Conservation (phyloP, 2,797 vertebrate species). For the Fratercula arctica region DNA sequence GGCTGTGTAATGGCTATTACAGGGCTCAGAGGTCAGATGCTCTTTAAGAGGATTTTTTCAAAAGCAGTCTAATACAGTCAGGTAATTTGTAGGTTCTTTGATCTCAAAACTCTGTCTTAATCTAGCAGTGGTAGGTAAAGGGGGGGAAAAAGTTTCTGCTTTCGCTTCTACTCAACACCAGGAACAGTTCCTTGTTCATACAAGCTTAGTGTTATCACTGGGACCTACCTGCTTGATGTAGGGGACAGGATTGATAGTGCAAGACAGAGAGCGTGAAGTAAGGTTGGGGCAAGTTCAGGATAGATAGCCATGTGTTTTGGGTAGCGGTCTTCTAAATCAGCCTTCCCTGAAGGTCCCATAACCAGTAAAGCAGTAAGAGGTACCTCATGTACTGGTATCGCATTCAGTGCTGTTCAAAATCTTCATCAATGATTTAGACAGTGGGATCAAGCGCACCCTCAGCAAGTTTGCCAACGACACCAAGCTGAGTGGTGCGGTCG, state of each 20-base stretch:
- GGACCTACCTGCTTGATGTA: background rate
- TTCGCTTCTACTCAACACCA: background rate
- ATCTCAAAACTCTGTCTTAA: background rate
- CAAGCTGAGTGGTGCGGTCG: no score
- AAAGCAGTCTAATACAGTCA: background rate
- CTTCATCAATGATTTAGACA: no score
- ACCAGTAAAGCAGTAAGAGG: background rate
- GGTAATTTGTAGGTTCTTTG: background rate
- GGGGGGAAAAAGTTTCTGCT: background rate
- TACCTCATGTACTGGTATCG: background rate
- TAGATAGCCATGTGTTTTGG: accelerated
- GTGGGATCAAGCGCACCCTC: no score
- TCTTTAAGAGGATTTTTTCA: background rate
- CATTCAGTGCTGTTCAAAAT: no score
- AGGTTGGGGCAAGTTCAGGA: background rate
- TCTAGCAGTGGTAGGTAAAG: background rate
- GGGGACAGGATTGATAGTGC: background rate
- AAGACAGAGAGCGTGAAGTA: background rate
- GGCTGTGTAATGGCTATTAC: background rate
- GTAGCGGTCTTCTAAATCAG: background rate
- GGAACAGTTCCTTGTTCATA: background rate
- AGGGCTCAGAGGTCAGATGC: background rate
- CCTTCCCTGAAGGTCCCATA: background rate
- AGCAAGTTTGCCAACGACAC: no score
- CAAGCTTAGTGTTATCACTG: background rate